Percentiles rank a stretch among this genome's conserved stretches.
Conservation (phyloP, 2,113 vertebrate species). For the Cyanoliseus patagonus region DNA sequence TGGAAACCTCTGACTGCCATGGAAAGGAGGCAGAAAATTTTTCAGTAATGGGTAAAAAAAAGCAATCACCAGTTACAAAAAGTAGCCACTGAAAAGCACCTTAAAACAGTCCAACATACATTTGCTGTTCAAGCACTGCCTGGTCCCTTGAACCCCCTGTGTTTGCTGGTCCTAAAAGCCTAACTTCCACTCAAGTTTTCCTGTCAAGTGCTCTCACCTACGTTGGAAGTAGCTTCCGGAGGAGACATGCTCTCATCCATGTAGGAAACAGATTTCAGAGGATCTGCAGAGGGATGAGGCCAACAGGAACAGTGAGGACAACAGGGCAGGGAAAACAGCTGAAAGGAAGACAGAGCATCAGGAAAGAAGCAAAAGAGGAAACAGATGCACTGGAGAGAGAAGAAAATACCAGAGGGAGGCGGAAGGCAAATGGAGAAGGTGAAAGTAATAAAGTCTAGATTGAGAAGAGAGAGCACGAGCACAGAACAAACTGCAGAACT, state of each 20-base stretch:
- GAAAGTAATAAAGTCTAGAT: background rate
- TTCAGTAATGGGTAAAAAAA: background rate
- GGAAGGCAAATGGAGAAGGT: background rate
- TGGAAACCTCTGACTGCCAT: background rate
- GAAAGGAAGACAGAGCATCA: background rate
- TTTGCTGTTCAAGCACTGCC: background rate
- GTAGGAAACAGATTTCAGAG: slow-evolving; percentile 1
- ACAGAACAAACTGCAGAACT: background rate
- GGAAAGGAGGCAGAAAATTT: background rate
- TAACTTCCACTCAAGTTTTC: background rate
- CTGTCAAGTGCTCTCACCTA: background rate
- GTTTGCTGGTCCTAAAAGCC: background rate
- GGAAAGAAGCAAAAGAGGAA: slow-evolving; percentile 44
- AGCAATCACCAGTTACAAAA: background rate
- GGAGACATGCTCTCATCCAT: background rate
- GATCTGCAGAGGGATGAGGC: background rate
- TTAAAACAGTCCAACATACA: background rate
- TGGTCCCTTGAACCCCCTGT: background rate
- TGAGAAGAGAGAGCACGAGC: background rate
- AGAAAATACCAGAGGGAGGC: background rate
- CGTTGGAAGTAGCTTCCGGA: background rate
- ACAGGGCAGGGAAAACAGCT: background rate
- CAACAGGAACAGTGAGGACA: slow-evolving; percentile 1
- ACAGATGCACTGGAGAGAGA: slow-evolving; percentile 18
- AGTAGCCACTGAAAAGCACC: background rate